A percentile compares a stretch with the other conserved stretches of the same genome.
Evolutionary conservation across 1,140 invertebrate genomes (phyloP).

Genomic region (Pantala flavescens): DNA sequence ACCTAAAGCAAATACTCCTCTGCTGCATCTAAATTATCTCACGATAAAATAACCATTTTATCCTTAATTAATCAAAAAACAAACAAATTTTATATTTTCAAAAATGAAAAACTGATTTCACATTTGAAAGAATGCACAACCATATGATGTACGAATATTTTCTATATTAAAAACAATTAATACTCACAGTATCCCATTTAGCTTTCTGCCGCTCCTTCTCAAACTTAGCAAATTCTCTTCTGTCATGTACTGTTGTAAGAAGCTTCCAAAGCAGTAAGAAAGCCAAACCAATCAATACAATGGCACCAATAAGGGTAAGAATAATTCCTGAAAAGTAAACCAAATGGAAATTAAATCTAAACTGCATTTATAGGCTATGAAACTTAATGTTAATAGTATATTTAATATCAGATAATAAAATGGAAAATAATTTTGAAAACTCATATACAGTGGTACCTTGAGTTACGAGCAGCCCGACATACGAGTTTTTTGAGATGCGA

Average conservation of each 20-base stretch:
- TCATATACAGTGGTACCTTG: too few relatives aligned
- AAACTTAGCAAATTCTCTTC: constrained; percentile 91
- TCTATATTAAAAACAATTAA: constrained; percentile 22
- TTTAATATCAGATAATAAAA: too few relatives aligned
- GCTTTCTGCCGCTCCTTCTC: constrained; percentile 92
- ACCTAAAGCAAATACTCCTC: neutral
- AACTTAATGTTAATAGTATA: too few relatives aligned
- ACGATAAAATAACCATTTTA: neutral
- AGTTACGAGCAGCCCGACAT: too few relatives aligned
- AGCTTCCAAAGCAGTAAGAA: constrained; percentile 93
- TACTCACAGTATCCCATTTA: constrained; percentile 84
- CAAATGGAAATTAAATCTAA: constrained; percentile 17
- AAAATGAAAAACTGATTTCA: too few relatives aligned
- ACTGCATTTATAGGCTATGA: too few relatives aligned
- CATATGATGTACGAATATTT: too few relatives aligned
- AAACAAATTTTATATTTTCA: neutral
- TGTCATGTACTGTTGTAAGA: constrained; percentile 88
- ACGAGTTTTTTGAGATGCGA: too few relatives aligned
- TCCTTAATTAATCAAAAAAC: neutral
- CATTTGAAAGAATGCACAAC: too few relatives aligned
- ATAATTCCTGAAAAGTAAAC: constrained; percentile 60
- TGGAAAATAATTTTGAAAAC: too few relatives aligned
- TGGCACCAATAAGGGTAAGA: constrained; percentile 89
- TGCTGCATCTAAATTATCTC: neutral
- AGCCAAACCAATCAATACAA: constrained; percentile 73